phyloP scores from a whole-genome alignment of 2,113 vertebrate species.

The Aythya baeri region DNA sequence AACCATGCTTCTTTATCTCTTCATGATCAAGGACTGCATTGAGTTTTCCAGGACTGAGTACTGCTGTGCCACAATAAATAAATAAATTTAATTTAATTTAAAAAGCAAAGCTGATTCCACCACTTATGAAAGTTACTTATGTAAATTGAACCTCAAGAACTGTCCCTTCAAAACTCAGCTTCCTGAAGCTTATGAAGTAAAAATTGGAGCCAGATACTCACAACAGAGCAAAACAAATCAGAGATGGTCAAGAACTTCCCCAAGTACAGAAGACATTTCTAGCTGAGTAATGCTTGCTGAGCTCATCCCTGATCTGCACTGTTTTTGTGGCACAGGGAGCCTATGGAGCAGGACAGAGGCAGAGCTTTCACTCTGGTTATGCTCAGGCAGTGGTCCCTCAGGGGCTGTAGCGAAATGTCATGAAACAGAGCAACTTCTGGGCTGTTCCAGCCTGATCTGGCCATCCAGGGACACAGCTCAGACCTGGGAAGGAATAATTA shows the following conservation, averaged over 20 bases:
- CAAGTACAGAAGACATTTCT: background rate
- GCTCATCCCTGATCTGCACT: background rate
- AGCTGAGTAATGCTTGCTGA: background rate
- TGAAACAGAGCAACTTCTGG: background rate
- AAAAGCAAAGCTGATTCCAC: background rate
- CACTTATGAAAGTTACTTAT: rapidly evolving
- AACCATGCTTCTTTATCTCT: background rate
- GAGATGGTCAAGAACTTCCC: background rate
- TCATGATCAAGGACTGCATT: background rate
- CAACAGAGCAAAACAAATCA: background rate
- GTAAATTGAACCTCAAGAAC: background rate
- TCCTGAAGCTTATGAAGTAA: background rate
- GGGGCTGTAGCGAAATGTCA: background rate
- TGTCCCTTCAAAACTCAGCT: background rate
- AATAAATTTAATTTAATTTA: background rate
- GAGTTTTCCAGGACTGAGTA: background rate
- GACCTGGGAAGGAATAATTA: background rate
- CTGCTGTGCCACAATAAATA: background rate
- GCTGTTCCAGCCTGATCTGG: background rate
- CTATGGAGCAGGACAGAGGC: background rate
- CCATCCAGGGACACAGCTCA: too few species aligned
- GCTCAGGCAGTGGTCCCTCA: background rate
- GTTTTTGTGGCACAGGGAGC: background rate
- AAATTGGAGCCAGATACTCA: background rate
- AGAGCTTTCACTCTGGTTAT: background rate